phyloP scores from a whole-genome alignment of 2,113 vertebrate genomes.

The Anarrhichthys ocellatus region DNA sequence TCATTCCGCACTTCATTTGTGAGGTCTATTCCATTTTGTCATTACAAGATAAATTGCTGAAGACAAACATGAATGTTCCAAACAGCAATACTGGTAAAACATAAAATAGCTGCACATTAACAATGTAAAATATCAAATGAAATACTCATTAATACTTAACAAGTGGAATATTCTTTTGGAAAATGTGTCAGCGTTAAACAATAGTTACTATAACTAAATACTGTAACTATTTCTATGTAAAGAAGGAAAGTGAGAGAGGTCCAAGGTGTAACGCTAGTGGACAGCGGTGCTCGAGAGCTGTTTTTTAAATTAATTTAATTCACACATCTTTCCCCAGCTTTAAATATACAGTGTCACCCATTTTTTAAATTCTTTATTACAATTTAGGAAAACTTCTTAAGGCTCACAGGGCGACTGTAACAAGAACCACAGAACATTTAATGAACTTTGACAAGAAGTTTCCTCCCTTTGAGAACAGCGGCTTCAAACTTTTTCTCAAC shows the following conservation, averaged over 20 bases:
- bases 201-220: slow-evolving; percentile 58
- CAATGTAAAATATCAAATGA: slow-evolving; percentile 72
- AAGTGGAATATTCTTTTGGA: slow-evolving; percentile 63
- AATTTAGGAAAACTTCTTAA: slow-evolving; percentile 54
- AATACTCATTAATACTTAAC: slow-evolving; percentile 78
- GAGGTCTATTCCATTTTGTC: slow-evolving; percentile 63
- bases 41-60: slow-evolving; percentile 70
- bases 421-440: slow-evolving; percentile 72
- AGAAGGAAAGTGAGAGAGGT: slow-evolving; percentile 71
- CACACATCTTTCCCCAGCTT: slow-evolving; percentile 27
- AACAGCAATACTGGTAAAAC: slow-evolving; percentile 71
- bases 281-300: slow-evolving; percentile 73
- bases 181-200: slow-evolving; percentile 59
- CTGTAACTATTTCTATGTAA: slow-evolving; percentile 54
- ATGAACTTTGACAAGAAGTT: slow-evolving; percentile 42
- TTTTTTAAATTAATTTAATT: slow-evolving; percentile 27
- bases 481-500: slow-evolving; percentile 29
- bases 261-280: slow-evolving; percentile 68
- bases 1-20: slow-evolving; percentile 69
- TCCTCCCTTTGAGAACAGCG: slow-evolving; percentile 27
- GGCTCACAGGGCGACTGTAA: slow-evolving; percentile 72
- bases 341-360: slow-evolving; percentile 53
- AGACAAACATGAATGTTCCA: slow-evolving; percentile 78
- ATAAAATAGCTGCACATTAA: slow-evolving; percentile 82
- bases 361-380: slow-evolving; percentile 37